Percentiles rank a stretch among this genome's conserved stretches.
These are phyloP conservation scores for Heliconius eleuchia DNA, from an alignment of 1,140 invertebrate genomes.

Conservation along the genomic window DNA sequence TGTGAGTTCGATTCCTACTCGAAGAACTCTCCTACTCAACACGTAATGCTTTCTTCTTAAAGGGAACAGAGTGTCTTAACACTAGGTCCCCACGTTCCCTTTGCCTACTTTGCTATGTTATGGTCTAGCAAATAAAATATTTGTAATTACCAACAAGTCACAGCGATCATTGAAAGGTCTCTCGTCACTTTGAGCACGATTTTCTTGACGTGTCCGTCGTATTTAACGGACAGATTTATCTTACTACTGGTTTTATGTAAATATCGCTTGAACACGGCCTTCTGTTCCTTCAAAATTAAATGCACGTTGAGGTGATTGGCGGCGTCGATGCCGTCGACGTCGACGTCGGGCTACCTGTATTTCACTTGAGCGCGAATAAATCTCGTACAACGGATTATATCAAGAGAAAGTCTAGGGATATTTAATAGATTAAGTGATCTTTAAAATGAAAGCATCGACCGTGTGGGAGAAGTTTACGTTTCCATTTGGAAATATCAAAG, in stretches of 20 bases:
- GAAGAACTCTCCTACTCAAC: too few species aligned
- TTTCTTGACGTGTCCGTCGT: slow-evolving; percentile 3
- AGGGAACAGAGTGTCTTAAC: too few species aligned
- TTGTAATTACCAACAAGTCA: not conserved
- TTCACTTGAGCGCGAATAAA: not conserved
- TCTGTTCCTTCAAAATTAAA: slow-evolving; percentile 18
- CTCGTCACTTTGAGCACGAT: not conserved
- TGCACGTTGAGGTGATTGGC: slow-evolving; percentile 13
- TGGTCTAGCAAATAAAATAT: not conserved
- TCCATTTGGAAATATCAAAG: too few species aligned
- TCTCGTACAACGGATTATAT: not conserved
- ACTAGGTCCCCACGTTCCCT: too few species aligned
- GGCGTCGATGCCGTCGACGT: not conserved
- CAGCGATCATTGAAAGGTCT: not conserved
- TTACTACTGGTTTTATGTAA: slow-evolving; percentile 15
- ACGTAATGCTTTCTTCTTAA: too few species aligned
- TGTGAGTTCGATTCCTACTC: too few species aligned
- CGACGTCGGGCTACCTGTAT: not conserved
- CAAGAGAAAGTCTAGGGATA: not conserved
- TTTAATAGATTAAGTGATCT: not conserved
- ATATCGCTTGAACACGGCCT: not conserved
- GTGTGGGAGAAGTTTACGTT: too few species aligned
- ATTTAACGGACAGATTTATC: slow-evolving; percentile 12
- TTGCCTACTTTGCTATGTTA: not conserved
- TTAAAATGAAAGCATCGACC: too few species aligned